phyloP scores from a whole-genome alignment of 1,140 invertebrate species.

The Drosophila orena region DNA sequence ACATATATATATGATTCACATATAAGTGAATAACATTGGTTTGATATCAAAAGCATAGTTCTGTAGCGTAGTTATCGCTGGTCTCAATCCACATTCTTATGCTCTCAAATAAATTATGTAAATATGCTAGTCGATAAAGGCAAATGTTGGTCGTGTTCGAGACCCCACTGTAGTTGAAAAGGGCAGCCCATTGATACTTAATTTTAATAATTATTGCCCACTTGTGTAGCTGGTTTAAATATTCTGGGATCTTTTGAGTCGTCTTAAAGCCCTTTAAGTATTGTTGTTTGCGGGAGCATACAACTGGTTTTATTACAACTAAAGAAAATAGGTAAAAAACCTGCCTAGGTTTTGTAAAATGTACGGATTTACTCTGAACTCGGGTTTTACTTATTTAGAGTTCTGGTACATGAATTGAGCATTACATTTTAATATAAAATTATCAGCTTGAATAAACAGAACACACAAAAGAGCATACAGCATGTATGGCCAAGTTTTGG shows the following conservation, averaged over 20 bases:
- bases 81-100: neutral
- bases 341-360: slow-evolving; percentile 16
- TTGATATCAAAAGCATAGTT: neutral
- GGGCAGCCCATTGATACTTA: neutral
- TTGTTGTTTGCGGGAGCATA: slow-evolving; percentile 14
- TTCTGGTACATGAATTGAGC: slow-evolving; percentile 1
- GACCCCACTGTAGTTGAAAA: neutral
- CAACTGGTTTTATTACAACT: slow-evolving; percentile 34
- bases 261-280: neutral
- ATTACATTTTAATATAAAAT: neutral
- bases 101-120: neutral
- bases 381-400: slow-evolving; percentile 6
- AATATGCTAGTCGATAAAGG: neutral
- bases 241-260: neutral
- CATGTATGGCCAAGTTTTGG: slow-evolving; percentile 5
- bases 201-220: slow-evolving; percentile 5
- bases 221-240: neutral
- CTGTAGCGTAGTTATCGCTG: neutral
- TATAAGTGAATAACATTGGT: no score
- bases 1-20: no score
- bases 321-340: slow-evolving; percentile 27
- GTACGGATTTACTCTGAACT: neutral
- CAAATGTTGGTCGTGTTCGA: neutral
- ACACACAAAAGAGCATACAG: neutral
- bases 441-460: neutral